These are phyloP conservation scores for Propithecus coquereli DNA, from an alignment of 2,113 vertebrate genomes.

Conservation along the genomic window DNA sequence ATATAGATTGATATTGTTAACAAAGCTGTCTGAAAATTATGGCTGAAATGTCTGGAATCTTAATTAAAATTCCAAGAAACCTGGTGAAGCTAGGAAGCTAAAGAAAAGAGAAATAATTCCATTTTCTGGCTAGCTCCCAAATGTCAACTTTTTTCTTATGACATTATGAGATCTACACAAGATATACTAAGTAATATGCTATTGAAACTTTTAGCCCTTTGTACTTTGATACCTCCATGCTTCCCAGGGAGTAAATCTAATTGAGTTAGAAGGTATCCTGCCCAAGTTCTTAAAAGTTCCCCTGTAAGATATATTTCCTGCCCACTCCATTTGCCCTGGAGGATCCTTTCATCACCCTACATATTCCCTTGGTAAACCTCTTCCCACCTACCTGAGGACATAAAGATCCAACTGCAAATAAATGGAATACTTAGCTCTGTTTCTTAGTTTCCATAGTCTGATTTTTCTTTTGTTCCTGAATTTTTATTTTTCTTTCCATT, in stretches of 20 bases:
- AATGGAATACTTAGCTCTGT: background rate
- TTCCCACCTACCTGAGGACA: background rate
- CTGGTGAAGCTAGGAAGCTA: background rate
- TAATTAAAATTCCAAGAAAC: conserved; percentile 44
- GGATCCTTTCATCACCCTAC: background rate
- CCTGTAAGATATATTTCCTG: background rate
- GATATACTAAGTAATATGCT: background rate
- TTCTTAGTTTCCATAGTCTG: background rate
- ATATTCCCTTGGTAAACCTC: background rate
- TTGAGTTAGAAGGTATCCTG: background rate
- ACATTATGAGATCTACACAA: background rate
- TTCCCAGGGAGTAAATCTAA: background rate
- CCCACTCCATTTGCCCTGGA: background rate
- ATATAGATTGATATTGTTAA: conserved; percentile 40
- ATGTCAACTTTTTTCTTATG: background rate
- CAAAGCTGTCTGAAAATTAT: conserved; percentile 33
- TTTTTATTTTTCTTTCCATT: conserved; percentile 4
- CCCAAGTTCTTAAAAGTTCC: background rate
- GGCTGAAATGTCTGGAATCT: background rate
- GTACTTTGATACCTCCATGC: background rate
- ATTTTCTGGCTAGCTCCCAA: background rate
- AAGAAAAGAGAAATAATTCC: background rate
- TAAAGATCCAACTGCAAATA: background rate
- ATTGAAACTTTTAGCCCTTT: background rate
- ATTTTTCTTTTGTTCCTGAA: background rate